These are phyloP conservation scores for Eriosoma lanigerum DNA, from an alignment of 1,140 invertebrate genomes.

Conservation along the genomic window DNA sequence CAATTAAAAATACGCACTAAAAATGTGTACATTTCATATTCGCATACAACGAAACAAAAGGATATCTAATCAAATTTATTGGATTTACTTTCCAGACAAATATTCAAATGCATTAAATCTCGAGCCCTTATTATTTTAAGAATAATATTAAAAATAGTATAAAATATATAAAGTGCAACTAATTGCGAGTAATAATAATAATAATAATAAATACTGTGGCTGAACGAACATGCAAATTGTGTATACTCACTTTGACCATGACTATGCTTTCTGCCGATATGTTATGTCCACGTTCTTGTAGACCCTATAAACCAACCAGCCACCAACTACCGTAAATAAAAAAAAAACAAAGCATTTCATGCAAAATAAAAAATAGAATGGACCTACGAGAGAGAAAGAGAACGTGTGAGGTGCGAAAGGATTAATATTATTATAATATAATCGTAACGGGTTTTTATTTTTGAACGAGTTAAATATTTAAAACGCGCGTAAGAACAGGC, in stretches of 20 bases:
- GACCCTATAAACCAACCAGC: slow-evolving; percentile 67
- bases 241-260: slow-evolving; percentile 85
- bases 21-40: too few species aligned
- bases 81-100: too few species aligned
- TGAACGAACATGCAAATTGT: slow-evolving; percentile 29
- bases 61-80: too few species aligned
- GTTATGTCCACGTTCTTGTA: slow-evolving; percentile 85
- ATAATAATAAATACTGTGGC: not conserved
- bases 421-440: not conserved
- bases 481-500: too few species aligned
- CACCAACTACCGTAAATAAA: slow-evolving; percentile 48
- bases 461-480: too few species aligned
- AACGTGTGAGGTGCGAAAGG: not conserved
- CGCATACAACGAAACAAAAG: too few species aligned
- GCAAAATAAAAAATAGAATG: slow-evolving; percentile 51
- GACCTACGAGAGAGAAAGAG: not conserved
- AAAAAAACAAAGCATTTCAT: slow-evolving; percentile 51
- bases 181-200: not conserved
- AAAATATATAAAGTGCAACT: too few species aligned
- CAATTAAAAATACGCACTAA: too few species aligned
- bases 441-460: too few species aligned
- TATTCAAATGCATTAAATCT: too few species aligned
- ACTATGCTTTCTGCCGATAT: slow-evolving; percentile 84
- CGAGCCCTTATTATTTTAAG: too few species aligned
- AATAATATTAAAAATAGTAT: too few species aligned